Evolutionary conservation across 2,888 invertebrate genomes (phyloP).

Genomic region (Nymphalis urticae): DNA sequence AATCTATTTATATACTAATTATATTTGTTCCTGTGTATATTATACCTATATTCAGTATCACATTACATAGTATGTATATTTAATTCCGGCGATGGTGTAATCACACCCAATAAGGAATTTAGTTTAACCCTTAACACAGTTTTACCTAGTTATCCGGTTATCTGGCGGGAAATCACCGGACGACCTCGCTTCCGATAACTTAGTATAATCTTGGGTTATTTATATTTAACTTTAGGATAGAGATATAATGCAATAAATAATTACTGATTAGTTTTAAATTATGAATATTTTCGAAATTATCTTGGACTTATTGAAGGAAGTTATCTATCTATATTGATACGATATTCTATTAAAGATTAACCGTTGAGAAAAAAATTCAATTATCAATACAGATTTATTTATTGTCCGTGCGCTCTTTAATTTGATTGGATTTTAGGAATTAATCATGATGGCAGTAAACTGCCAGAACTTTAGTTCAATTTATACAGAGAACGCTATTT

Average conservation of each 20-base stretch:
- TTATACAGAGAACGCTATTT: not conserved
- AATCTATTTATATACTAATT: too few relatives aligned
- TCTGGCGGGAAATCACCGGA: slow-evolving; percentile 41
- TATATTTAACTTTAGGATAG: slow-evolving; percentile 28
- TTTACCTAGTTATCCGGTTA: slow-evolving; percentile 40
- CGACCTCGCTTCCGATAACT: slow-evolving; percentile 40
- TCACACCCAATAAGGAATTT: slow-evolving; percentile 27
- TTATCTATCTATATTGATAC: too few relatives aligned
- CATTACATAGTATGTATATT: slow-evolving; percentile 19
- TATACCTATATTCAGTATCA: too few relatives aligned
- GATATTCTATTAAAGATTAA: not conserved
- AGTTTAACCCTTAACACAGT: slow-evolving; percentile 37
- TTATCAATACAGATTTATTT: too few relatives aligned
- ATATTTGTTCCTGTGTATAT: too few relatives aligned
- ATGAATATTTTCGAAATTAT: not conserved
- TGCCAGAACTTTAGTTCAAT: not conserved
- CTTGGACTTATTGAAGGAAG: not conserved
- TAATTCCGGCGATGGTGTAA: slow-evolving; percentile 28
- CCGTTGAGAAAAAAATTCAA: too few relatives aligned
- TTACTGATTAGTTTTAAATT: not conserved
- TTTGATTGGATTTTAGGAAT: not conserved
- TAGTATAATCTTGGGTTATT: slow-evolving; percentile 39
- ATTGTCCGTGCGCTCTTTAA: too few relatives aligned
- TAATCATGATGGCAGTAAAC: not conserved
- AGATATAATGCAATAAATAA: slow-evolving; percentile 14